A percentile compares a stretch with the other conserved stretches of the same genome.
phyloP scores from a whole-genome alignment of 23 tunicate species.

The Ciona savignyi region DNA sequence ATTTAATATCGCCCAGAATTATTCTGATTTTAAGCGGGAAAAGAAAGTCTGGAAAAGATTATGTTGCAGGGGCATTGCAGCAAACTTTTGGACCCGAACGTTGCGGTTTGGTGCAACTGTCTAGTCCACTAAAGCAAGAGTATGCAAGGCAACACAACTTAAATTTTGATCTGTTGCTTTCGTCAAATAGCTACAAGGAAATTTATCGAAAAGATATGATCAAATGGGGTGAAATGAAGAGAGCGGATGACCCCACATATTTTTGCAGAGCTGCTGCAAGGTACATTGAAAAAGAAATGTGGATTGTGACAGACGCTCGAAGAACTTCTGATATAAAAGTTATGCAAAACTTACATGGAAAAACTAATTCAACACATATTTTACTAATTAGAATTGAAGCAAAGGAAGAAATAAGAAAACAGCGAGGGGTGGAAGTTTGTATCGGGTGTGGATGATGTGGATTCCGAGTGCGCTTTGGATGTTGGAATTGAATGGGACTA shows the following conservation, averaged over 20 bases:
- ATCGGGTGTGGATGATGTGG: constrained; percentile 79
- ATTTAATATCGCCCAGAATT: constrained; percentile 30
- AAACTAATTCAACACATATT: not conserved
- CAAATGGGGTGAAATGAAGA: constrained; percentile 78
- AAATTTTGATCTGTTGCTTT: constrained; percentile 47
- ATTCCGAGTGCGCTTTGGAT: constrained; percentile 93
- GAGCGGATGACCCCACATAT: constrained; percentile 43
- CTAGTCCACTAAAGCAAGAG: constrained; percentile 67
- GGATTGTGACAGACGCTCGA: constrained; percentile 86
- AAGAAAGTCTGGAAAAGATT: constrained; percentile 94
- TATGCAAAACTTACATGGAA: constrained; percentile 13
- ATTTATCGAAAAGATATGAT: constrained; percentile 80
- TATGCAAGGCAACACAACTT: constrained; percentile 57
- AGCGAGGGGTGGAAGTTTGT: constrained; percentile 80
- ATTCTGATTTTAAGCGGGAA: constrained; percentile 84
- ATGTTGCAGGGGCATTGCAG: constrained; percentile 38
- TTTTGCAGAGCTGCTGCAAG: constrained; percentile 47
- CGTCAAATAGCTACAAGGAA: constrained; percentile 64
- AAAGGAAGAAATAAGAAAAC: constrained; percentile 14
- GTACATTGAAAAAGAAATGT: not conserved
- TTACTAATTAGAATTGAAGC: constrained; percentile 55
- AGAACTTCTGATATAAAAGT: constrained; percentile 61
- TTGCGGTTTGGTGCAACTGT: constrained; percentile 44
- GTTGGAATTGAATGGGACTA: constrained; percentile 49
- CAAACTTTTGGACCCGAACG: constrained; percentile 21